Base-by-base conservation (phyloP, 2,888 invertebrate genomes). In the Ferdinandea cuprea region DNA sequence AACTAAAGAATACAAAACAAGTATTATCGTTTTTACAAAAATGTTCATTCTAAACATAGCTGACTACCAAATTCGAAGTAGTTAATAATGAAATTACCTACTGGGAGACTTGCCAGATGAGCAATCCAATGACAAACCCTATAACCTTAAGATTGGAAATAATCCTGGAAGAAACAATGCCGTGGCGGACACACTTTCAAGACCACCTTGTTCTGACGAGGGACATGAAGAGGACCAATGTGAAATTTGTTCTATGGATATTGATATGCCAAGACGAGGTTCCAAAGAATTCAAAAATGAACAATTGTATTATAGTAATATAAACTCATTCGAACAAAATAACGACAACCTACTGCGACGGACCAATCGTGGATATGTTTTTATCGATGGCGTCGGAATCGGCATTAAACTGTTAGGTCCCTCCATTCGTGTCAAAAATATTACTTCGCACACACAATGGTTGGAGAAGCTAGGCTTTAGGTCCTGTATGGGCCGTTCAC, bases 271-370 rank as follows among this genome's bases (percentile, higher is more conserved):
- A 19, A 17, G 15, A 9, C 21, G 25, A 17, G 37, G 44, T 19
- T 5, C 25, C 11, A 58, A 58, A 9, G 59, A 71, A 28, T 61
- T 40, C 8, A 32, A 61, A 35, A 19, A 50, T 6, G 13, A 35
- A 13, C 61, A 77, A 54, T 11, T 69, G 85, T 86, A 84, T 86
- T 87, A 76, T 21, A 3, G 37, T 15, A 50, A 74, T 11, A 66
- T 59, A n/a, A n/a, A n/a, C n/a, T n/a, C n/a, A n/a, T n/a, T n/a
- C n/a, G n/a, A n/a, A n/a, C n/a, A n/a, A n/a, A n/a, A n/a, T n/a
- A n/a, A n/a, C n/a, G n/a, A n/a, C n/a, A n/a, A n/a, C n/a, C n/a
- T n/a, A n/a, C n/a, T n/a, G n/a, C n/a, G n/a, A n/a, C n/a, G n/a
- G n/a, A n/a, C n/a, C n/a, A n/a, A n/a, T n/a, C n/a, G n/a, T n/a